Evolutionary conservation across 2,797 vertebrate genomes (phyloP).

Genomic region (Sandelia bainsii): DNA sequence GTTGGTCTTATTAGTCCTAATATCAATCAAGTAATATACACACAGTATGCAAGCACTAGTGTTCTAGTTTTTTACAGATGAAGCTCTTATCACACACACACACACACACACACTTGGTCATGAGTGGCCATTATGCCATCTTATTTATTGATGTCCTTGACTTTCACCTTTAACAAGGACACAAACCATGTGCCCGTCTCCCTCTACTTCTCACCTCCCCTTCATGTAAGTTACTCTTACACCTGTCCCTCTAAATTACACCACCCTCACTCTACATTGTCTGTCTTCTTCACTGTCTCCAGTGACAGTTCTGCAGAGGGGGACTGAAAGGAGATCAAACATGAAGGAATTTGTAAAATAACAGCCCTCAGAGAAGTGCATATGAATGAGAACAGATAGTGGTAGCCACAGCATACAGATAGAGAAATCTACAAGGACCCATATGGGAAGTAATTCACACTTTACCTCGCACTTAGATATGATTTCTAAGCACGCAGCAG

Average conservation of each 20-base stretch:
- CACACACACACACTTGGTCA: not conserved
- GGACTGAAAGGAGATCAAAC: conserved; percentile 41
- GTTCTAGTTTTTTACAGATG: not conserved
- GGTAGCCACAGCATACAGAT: not conserved
- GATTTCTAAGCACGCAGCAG: conserved; percentile 35
- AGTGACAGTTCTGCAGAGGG: conserved; percentile 10
- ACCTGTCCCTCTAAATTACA: conserved; percentile 3
- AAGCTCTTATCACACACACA: not conserved
- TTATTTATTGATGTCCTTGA: conserved; percentile 10
- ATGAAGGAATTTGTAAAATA: conserved; percentile 35
- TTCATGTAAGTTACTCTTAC: not conserved
- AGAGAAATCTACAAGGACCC: conserved; percentile 47
- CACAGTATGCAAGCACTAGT: not conserved
- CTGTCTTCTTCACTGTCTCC: not conserved
- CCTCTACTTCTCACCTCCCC: not conserved
- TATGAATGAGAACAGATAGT: conserved; percentile 20
- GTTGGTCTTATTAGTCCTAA: not conserved
- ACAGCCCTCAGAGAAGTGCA: conserved; percentile 14
- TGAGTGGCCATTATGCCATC: conserved; percentile 4
- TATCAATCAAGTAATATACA: too few species aligned
- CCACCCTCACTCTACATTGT: not conserved
- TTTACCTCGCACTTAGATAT: conserved; percentile 43
- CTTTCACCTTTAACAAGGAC: not conserved
- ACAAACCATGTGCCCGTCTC: not conserved
- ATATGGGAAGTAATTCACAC: conserved; percentile 47